A percentile compares a stretch with the other conserved stretches of the same genome.
Evolutionary conservation across 2,113 vertebrate species (phyloP).

Genomic region (Scomber scombrus): DNA sequence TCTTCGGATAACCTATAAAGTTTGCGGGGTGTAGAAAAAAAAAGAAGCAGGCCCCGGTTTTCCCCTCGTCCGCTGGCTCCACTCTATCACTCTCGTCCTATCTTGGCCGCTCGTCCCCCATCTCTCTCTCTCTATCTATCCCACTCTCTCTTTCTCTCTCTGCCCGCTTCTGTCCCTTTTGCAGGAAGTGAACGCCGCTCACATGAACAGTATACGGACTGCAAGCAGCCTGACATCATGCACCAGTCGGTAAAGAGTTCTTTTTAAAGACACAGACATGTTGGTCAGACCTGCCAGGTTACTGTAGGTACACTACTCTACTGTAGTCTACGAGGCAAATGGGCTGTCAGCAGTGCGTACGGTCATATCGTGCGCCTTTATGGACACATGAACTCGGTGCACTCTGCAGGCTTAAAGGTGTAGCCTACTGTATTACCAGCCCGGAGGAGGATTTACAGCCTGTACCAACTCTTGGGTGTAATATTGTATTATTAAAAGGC

Average conservation of each 20-base stretch:
- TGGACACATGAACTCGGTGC: slow-evolving; percentile 79
- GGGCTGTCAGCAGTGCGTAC: slow-evolving; percentile 28
- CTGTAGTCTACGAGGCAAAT: slow-evolving; percentile 32
- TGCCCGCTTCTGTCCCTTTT: slow-evolving; percentile 77
- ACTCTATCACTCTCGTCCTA: slow-evolving; percentile 66
- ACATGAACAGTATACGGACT: slow-evolving; percentile 80
- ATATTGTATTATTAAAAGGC: not conserved
- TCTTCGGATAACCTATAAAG: slow-evolving; percentile 74
- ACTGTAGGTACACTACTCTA: slow-evolving; percentile 35
- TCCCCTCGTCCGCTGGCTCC: slow-evolving; percentile 73
- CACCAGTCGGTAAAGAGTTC: slow-evolving; percentile 74
- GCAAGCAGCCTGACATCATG: slow-evolving; percentile 84
- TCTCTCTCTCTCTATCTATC: slow-evolving; percentile 65
- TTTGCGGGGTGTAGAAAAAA: slow-evolving; percentile 71
- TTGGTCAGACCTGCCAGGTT: slow-evolving; percentile 34
- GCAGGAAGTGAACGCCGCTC: slow-evolving; percentile 87
- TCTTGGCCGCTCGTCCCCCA: slow-evolving; percentile 70
- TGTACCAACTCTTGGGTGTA: not conserved
- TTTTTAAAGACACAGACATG: slow-evolving; percentile 87
- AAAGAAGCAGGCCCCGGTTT: slow-evolving; percentile 65
- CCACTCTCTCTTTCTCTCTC: slow-evolving; percentile 65
- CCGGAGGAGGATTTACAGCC: not conserved
- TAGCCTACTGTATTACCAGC: slow-evolving; percentile 29
- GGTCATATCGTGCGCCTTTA: slow-evolving; percentile 66
- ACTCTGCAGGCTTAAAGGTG: slow-evolving; percentile 76